Base-by-base conservation (phyloP, 2,797 vertebrate species). In the Lepidocolaptes lacrymiger region DNA sequence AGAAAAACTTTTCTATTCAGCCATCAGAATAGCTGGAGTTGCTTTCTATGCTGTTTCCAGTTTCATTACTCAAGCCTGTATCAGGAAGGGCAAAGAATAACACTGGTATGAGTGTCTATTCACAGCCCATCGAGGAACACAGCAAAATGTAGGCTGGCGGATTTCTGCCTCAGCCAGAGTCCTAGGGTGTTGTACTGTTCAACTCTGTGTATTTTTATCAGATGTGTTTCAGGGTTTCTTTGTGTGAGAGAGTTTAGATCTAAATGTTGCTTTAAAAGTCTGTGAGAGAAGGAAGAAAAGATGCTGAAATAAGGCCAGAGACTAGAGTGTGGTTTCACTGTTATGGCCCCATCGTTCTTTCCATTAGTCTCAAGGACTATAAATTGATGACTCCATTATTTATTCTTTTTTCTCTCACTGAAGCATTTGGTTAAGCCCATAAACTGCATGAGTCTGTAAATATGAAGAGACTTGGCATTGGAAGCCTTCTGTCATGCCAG, bases 1-100 rank as follows among this genome's bases (percentile, higher is more conserved):
- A 96, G 92, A 34, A 86, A 94, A 92, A 80, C 68, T 93, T 96
- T 86, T 80, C 87, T 96, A 12, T 91, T 96, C 58, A 68, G 56
- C 87, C 90, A 80, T 93, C 68, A 92, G 84, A 93, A 32, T 66
- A 85, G 66, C 76, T 62, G 34, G 41, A 67, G 66, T 36, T 82
- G n/a, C 71, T 85, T 93, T 77, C 63, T 78, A 27, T 80, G 56
- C 64, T 85, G 39, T 94, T 96, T 89, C 52, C 61, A 68, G 87
- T 96, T 93, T 91, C 74, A 64, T 89, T 94, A 91, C n/a, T 85
- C 39, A 74, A 85, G 36, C 52, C 56, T 1, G 0, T 48, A n/a
- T 72, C 41, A 54, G 46, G 81, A 82, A 91, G 56, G 46, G 36
- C 72, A 83, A 91, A 19, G 30, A 93, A 20, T 81, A 91, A 91